A percentile compares a stretch with the other conserved stretches of the same genome.
These are phyloP conservation scores for Brienomyrus longianalis DNA, from an alignment of 2,113 vertebrate species.

Conservation along the genomic window DNA sequence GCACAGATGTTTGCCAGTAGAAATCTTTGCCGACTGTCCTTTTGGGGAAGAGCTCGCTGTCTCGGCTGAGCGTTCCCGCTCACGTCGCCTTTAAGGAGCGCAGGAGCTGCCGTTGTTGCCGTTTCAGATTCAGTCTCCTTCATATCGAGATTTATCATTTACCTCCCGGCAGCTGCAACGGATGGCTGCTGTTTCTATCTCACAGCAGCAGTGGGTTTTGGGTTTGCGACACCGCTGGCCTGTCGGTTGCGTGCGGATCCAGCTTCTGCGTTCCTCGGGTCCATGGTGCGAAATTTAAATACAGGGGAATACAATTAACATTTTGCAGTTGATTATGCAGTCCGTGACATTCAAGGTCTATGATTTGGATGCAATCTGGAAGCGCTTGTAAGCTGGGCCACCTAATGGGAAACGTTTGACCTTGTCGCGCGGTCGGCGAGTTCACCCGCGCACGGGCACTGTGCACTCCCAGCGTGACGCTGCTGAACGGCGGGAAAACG, in stretches of 20 bases:
- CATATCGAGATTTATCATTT: too few relatives aligned
- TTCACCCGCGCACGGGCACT: conserved; percentile 42
- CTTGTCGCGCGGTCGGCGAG: conserved; percentile 53
- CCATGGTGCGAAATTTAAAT: conserved; percentile 61
- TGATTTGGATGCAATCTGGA: conserved; percentile 50
- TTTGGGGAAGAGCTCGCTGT: conserved; percentile 12
- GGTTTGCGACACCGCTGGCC: conserved; percentile 12
- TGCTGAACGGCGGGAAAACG: not conserved
- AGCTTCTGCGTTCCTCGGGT: conserved; percentile 44
- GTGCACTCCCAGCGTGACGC: not conserved
- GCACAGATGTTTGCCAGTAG: conserved; percentile 13
- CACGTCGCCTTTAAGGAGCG: conserved; percentile 26
- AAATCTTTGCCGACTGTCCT: conserved; percentile 54
- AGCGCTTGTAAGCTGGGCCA: conserved; percentile 42
- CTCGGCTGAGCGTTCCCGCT: conserved; percentile 38
- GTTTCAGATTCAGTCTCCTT: not conserved
- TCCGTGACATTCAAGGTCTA: conserved; percentile 59
- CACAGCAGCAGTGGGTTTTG: not conserved
- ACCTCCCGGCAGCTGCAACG: not conserved
- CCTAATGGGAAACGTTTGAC: conserved; percentile 63
- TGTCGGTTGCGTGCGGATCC: conserved; percentile 7
- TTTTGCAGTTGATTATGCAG: conserved; percentile 70
- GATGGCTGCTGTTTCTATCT: not conserved
- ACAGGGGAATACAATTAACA: conserved; percentile 63
- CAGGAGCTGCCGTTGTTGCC: not conserved